Percentiles rank a stretch among this genome's conserved stretches.
phyloP scores from a whole-genome alignment of 2,888 invertebrate species.

The Vesta saturnalis region DNA sequence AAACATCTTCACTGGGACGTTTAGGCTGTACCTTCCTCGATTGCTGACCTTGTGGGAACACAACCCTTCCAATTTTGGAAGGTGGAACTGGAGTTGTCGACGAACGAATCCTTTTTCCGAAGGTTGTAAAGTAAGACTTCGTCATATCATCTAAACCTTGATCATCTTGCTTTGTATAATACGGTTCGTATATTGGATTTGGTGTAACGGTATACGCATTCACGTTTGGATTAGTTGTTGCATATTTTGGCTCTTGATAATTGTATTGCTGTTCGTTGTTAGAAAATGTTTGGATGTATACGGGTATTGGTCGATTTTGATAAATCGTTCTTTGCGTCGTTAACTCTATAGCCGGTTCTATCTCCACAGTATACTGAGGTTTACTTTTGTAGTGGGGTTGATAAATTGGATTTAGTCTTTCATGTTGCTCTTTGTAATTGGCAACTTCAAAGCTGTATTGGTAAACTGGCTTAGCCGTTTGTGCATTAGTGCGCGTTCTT shows the following conservation, averaged over 20 bases:
- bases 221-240: not conserved
- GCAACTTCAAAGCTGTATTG: constrained; percentile 79
- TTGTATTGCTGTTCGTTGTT: constrained; percentile 63
- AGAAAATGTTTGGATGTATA: constrained; percentile 56
- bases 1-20: constrained; percentile 63
- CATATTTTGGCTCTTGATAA: constrained; percentile 61
- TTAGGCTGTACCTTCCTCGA: constrained; percentile 8
- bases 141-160: constrained; percentile 77
- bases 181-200: constrained; percentile 66
- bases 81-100: constrained; percentile 60
- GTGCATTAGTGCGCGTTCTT: constrained; percentile 57
- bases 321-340: constrained; percentile 46
- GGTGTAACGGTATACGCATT: constrained; percentile 52
- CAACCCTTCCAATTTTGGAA: constrained; percentile 2
- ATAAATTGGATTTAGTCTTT: constrained; percentile 41
- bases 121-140: constrained; percentile 78
- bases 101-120: constrained; percentile 73
- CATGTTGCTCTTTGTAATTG: constrained; percentile 64
- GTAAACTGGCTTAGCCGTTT: constrained; percentile 71
- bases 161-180: constrained; percentile 77
- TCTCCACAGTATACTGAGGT: constrained; percentile 57
- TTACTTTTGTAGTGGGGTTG: not conserved
- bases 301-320: constrained; percentile 39
- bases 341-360: constrained; percentile 59
- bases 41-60: constrained; percentile 8